These are phyloP conservation scores for Acleris holmiana DNA, from an alignment of 2,888 invertebrate genomes.

Conservation along the genomic window DNA sequence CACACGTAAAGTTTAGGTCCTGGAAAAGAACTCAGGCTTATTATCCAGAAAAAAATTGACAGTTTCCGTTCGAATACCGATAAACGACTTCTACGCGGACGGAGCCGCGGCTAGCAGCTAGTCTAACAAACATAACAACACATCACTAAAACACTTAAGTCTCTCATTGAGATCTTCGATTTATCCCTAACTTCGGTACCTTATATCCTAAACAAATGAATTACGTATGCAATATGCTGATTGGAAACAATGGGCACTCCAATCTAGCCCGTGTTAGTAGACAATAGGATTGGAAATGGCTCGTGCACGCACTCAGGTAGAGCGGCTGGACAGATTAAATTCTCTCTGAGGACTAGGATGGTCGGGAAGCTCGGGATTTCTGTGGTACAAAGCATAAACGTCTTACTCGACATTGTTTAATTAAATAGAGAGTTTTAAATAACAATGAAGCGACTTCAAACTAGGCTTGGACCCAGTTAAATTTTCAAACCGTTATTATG, in stretches of 20 bases:
- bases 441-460: too few species aligned
- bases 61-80: too few species aligned
- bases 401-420: too few species aligned
- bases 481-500: too few species aligned
- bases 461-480: too few species aligned
- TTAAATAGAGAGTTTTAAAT: too few species aligned
- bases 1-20: too few species aligned
- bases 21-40: too few species aligned
- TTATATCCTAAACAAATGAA: slow-evolving; percentile 28
- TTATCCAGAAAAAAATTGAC: too few species aligned
- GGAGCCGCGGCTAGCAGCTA: too few species aligned
- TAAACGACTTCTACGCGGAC: too few species aligned
- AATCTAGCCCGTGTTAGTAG: not conserved
- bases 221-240: slow-evolving; percentile 32
- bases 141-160: not conserved
- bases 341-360: slow-evolving; percentile 17
- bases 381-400: slow-evolving; percentile 3
- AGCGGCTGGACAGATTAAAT: slow-evolving; percentile 28
- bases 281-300: slow-evolving; percentile 13
- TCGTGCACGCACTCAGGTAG: slow-evolving; percentile 17
- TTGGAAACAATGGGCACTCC: slow-evolving; percentile 7
- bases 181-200: not conserved
- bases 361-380: slow-evolving; percentile 6
- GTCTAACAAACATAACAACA: too few species aligned
- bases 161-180: not conserved